Evolutionary conservation across 2,797 vertebrate species (phyloP).

Genomic region (Peromyscus attwateri): DNA sequence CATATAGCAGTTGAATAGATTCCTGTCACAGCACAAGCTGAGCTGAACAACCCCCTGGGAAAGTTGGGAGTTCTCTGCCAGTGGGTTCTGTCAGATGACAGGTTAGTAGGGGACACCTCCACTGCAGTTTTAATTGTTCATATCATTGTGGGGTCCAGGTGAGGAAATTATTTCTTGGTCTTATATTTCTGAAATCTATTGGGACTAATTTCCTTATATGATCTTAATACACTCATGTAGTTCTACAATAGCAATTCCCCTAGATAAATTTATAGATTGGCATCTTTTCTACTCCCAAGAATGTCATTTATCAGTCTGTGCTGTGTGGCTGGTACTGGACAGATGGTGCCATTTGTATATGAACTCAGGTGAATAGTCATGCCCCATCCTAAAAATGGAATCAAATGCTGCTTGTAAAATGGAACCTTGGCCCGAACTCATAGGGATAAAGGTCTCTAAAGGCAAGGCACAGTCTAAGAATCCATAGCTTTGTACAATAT

Average conservation of each 20-base stretch:
- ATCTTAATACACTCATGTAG: neutral
- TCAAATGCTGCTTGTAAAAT: neutral
- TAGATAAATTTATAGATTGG: neutral
- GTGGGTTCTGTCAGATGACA: neutral
- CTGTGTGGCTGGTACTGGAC: neutral
- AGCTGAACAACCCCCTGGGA: neutral
- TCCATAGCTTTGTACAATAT: neutral
- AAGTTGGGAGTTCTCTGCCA: neutral
- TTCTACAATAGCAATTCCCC: neutral
- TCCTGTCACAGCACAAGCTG: neutral
- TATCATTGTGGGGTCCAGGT: neutral
- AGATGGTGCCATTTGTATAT: neutral
- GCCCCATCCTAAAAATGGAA: neutral
- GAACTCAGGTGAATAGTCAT: neutral
- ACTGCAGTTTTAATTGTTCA: neutral
- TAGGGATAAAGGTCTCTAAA: neutral
- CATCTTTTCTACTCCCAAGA: neutral
- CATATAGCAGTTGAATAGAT: neutral
- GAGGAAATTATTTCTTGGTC: neutral
- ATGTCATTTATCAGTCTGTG: neutral
- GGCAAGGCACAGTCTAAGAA: neutral
- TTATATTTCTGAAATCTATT: neutral
- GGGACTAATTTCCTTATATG: neutral
- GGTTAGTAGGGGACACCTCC: no score
- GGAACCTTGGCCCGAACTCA: neutral